phyloP scores from a whole-genome alignment of 2,888 invertebrate species.

The Agrochola lota region DNA sequence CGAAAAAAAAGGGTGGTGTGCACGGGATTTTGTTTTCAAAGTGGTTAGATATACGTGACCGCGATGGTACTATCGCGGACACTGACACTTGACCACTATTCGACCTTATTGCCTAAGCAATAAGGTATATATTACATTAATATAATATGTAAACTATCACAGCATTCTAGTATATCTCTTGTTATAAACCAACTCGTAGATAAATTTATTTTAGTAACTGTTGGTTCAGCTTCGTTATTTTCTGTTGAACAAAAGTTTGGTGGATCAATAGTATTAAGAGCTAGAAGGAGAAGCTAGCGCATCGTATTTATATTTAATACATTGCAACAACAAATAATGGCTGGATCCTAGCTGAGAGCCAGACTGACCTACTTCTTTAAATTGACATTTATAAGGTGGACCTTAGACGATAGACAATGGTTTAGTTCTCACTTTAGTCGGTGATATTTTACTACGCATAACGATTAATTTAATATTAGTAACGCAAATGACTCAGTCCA shows the following conservation, averaged over 20 bases:
- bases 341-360: slow-evolving; percentile 24
- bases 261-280: slow-evolving; percentile 2
- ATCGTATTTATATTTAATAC: slow-evolving; percentile 49
- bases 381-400: slow-evolving; percentile 48
- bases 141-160: too few species aligned
- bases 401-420: slow-evolving; percentile 4
- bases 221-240: neutral
- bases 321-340: slow-evolving; percentile 56
- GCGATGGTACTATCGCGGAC: too few species aligned
- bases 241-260: neutral
- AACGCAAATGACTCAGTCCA: neutral
- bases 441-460: neutral
- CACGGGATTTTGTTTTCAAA: too few species aligned
- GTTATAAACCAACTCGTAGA: neutral
- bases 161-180: too few species aligned
- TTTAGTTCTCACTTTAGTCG: neutral
- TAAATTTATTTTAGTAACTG: neutral
- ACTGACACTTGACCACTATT: too few species aligned
- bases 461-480: neutral
- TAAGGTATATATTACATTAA: too few species aligned
- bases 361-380: slow-evolving; percentile 48
- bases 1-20: too few species aligned
- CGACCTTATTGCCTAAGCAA: too few species aligned
- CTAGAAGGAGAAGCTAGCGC: slow-evolving; percentile 10
- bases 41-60: too few species aligned